These are phyloP conservation scores for Pygocentrus nattereri DNA, from an alignment of 2,797 vertebrate genomes.

Conservation along the genomic window DNA sequence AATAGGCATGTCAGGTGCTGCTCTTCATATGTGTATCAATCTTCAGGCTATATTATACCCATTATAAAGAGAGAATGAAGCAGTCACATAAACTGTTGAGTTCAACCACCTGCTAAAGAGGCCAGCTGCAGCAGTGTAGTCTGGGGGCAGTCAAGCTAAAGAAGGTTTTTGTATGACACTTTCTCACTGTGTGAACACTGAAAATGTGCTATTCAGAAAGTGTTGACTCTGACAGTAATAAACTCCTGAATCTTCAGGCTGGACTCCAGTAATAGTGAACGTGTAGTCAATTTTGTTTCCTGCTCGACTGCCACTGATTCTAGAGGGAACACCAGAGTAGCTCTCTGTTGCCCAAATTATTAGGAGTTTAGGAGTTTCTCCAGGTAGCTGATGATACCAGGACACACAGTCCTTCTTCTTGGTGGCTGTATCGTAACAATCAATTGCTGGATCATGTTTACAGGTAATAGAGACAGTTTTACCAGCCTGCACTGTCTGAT, in stretches of 20 bases:
- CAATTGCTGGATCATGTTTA: conserved; percentile 49
- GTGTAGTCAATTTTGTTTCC: background rate
- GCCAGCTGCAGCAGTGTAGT: background rate
- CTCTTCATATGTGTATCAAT: no score
- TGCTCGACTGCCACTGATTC: conserved; percentile 51
- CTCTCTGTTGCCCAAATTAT: no score
- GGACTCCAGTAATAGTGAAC: background rate
- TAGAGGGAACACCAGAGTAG: conserved; percentile 52
- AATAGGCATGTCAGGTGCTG: no score
- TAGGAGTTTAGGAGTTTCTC: conserved; percentile 61
- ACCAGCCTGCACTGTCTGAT: conserved; percentile 48
- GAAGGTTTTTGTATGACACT: conserved; percentile 61
- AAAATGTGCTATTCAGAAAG: accelerated
- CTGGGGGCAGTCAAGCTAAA: no score
- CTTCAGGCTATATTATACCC: no score
- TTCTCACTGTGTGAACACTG: conserved; percentile 8
- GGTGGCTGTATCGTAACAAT: no score
- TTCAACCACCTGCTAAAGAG: no score
- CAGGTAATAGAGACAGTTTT: conserved; percentile 57
- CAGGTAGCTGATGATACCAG: conserved; percentile 69
- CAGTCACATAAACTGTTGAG: no score
- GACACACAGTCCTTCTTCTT: conserved; percentile 4
- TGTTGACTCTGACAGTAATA: conserved; percentile 33
- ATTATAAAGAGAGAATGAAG: no score
- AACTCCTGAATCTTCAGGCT: conserved; percentile 29